phyloP scores from a whole-genome alignment of 2,113 vertebrate genomes.

The Chlorodrepanis virens region DNA sequence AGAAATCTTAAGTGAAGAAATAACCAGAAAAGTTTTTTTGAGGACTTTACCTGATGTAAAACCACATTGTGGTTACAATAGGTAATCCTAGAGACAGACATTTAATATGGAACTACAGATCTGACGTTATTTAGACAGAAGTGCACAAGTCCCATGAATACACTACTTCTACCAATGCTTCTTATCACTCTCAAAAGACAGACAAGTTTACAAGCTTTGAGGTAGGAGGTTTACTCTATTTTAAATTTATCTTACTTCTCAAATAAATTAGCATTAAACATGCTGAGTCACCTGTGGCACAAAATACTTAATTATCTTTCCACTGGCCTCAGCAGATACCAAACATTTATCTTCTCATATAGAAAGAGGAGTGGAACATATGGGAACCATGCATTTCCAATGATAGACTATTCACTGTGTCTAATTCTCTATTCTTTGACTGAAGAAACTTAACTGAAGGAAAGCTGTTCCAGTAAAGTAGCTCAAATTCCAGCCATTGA shows the following conservation, averaged over 20 bases:
- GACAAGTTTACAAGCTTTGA: neutral
- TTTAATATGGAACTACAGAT: neutral
- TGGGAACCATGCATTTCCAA: neutral
- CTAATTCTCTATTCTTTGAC: neutral
- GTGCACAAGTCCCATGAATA: neutral
- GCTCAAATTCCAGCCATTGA: neutral
- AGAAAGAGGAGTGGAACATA: neutral
- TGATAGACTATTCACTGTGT: neutral
- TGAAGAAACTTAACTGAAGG: neutral
- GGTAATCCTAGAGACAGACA: neutral
- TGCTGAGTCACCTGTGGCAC: neutral
- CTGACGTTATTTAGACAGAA: neutral
- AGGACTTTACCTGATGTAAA: neutral
- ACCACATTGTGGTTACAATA: neutral
- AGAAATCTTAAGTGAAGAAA: neutral
- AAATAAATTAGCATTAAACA: neutral
- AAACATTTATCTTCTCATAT: neutral
- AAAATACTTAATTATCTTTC: neutral
- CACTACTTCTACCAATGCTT: neutral
- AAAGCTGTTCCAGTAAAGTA: slow-evolving; percentile 12
- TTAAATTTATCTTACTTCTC: neutral
- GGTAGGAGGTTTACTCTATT: neutral
- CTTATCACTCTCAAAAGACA: neutral
- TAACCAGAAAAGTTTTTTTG: neutral
- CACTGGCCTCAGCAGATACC: neutral